Base-by-base conservation (phyloP, 2,113 vertebrate species). In the Heterochromis multidens region DNA sequence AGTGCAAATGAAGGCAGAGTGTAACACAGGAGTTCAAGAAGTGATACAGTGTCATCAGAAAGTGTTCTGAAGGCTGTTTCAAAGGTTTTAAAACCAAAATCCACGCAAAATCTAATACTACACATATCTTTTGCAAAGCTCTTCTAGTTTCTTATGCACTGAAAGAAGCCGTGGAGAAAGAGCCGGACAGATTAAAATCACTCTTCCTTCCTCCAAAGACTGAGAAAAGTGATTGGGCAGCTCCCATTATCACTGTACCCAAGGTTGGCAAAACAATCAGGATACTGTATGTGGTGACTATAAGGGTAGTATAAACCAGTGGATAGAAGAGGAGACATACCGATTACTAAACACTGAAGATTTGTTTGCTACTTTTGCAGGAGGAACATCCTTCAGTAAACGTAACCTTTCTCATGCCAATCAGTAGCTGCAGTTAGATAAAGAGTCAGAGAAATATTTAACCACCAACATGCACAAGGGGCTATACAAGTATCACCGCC, bases 401-500 rank as follows among this genome's bases (percentile, higher is more conserved):
- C 62, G n/a, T 9, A 12, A 43, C n/a, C 13, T 16, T 25, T 23
- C 14, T 5, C 2, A 0, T 67, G 63, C 63, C 35, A 5, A 13
- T 33, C 61, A 63, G 0, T 31, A 43, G 7, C 63, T 9, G 37
- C 33, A 65, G 35, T 23, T 65, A 1, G 62, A 16, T 40, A 0
- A n/a, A 23, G 21, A 14, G 33, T 40, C 61, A 37, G 33, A 5
- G 61, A 23, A n/a, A 17, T 52, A 52, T 19, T 17, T 19, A 2
- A 19, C 2, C 17, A 19, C 19, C 1, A 52, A 52, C 17, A 52
- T 19, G n/a, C 21, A 65, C 33, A 65, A 65, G 1, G 0, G 5
- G 35, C 31, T 63, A 10, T 35, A 61, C 11, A 63, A 40, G 62
- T 65, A 65, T n/a, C 2, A 3, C 40, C 0, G 0, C 12, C 21